Evolutionary conservation across 2,888 invertebrate species (phyloP), one percentile per base, ranked within the genome.

Genomic region (Eupithecia vulgata): DNA sequence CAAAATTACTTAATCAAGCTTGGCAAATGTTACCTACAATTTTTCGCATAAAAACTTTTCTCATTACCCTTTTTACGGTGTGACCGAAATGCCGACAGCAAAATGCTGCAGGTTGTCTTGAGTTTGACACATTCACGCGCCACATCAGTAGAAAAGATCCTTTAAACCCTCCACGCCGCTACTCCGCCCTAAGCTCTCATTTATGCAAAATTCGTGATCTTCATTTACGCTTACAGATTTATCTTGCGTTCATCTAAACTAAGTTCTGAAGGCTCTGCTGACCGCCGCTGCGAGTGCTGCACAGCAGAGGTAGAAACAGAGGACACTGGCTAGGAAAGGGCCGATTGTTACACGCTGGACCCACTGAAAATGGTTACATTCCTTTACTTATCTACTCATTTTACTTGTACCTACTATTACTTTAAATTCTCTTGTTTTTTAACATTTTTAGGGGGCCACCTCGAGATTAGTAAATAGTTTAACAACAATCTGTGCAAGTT

Each of bases 291-390:
- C 62, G 21, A 70, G 30, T 1, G 67, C 40, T 8, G 48, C 59
- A 5, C 62, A 67, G 12, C 67, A 10, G 1, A 70, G 37, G 70
- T 75, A 75, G 37, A 70, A 40, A 17, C 62, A 52, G 2, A 64
- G 45, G 8, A 37, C 57, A 4, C 48, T 45, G n/a, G 45, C 35
- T 15, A 75, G 5, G 52, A 72, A 45, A 7, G 10, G 37, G 6
- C 59, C 67, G 34, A 62, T 21, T 6, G 70, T 30, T 65, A 65
- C 13, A 10, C 40, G 35, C 6, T 57, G 71, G 1, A 70, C 17
- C 72, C 69, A 70, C 72, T 75, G 70, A 0, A 67, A 67, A 65
- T 1, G 12, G 35, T 35, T 5, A 35, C 10, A 6, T 35, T 62
- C 5, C n/a, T 45, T 45, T n/a, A 45, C n/a, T 30, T 30, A 30